Conservation (phyloP, 2,797 vertebrate genomes). For the Sebastes glaucus region DNA sequence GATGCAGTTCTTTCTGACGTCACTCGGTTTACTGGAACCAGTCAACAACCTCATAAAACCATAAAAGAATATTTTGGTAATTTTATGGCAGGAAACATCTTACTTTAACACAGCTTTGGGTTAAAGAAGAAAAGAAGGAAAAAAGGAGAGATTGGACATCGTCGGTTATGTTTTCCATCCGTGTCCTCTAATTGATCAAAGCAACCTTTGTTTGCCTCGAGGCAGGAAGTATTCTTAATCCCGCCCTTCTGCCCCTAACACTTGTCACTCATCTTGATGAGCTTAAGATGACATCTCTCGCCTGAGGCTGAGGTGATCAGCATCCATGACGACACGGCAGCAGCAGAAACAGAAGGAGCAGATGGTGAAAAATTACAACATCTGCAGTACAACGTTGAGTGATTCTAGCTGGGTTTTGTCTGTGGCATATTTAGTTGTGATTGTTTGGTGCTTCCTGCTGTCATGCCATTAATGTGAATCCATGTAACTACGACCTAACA, state of each 20-base stretch:
- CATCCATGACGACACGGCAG: not conserved
- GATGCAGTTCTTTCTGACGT: not conserved
- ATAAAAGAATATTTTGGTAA: not conserved
- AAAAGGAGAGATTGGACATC: not conserved
- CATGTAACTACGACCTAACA: too few species aligned
- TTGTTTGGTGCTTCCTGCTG: not conserved
- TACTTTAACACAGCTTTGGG: not conserved
- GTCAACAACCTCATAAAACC: not conserved
- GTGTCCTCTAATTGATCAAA: conserved; percentile 15
- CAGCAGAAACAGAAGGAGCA: not conserved
- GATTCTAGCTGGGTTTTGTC: not conserved
- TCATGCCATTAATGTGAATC: not conserved
- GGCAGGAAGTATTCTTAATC: conserved; percentile 25
- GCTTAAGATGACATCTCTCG: not conserved
- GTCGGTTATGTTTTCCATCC: not conserved
- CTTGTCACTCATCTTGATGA: conserved; percentile 18
- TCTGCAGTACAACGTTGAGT: not conserved
- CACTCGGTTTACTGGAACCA: not conserved
- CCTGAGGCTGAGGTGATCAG: conserved; percentile 17
- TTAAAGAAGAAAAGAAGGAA: not conserved
- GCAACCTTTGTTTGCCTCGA: not conserved
- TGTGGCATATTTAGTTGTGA: not conserved
- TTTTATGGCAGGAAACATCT: not conserved
- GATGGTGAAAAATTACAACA: conserved; percentile 10
- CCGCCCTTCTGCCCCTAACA: not conserved